Evolutionary conservation across 2,888 invertebrate genomes (phyloP), one percentile per base, ranked within the genome.

Genomic region (Cephus pulcher): DNA sequence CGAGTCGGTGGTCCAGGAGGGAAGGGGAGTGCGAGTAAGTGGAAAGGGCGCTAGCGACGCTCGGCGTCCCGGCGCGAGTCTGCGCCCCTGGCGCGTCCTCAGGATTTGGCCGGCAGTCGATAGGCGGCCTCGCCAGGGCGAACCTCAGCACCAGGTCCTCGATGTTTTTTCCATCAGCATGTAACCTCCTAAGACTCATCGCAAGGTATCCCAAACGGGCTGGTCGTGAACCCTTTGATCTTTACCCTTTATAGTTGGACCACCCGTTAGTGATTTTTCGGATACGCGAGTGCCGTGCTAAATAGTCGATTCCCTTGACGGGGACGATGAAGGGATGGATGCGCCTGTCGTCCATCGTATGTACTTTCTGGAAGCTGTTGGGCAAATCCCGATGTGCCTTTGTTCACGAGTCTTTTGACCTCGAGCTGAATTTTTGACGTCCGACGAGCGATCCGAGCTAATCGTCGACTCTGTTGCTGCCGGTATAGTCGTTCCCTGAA

Each of bases 21-120:
- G 69, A 73, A 73, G 56, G 69, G 68, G 56, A 73, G 37, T 32
- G 34, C 30, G 40, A 74, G 35, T 6, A 69, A 34, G 73, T 34
- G 32, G 74, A 73, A 78, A 23, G 70, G 70, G 73, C n/a, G 70
- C 34, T 56, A 37, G 33, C 34, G 76, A 80, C 71, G 73, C 71
- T 35, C 76, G 82, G 82, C 81, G 83, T 83, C 84, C 83, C 83
- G 84, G 83, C 82, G 83, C 80, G 85, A 85, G 88, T 78, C 87
- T 88, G 87, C 88, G 87, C 86, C 76, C 77, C 75, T 74, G 80
- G 68, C 77, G 76, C 77, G 76, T 80, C 78, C 74, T 33, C 79
- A 83, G 82, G 83, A 86, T 84, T 78, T 82, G 84, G 79, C 80
- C 80, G 85, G 82, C 83, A 89, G 89, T 89, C 89, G 86, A 88